Evolutionary conservation across 2,113 vertebrate species (phyloP), one percentile per base, ranked within the genome.

Genomic region (Stegostoma tigrinum): DNA sequence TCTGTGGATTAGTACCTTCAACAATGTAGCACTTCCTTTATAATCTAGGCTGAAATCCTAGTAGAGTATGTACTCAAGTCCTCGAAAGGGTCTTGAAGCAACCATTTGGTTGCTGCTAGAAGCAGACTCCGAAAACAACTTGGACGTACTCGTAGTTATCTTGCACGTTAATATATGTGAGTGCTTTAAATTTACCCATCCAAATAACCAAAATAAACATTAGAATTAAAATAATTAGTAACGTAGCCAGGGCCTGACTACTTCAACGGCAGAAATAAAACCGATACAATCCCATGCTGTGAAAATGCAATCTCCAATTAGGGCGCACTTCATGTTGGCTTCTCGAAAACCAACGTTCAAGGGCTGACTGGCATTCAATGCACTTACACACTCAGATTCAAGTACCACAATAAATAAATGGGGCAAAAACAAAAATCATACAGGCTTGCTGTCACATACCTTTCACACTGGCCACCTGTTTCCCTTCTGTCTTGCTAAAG

Each of bases 391-490:
- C 10, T 27, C 64, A 42, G 17, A 38, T 42, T 3, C n/a, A 5
- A 19, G 67, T 2, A 42, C 67, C 48, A 23, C 66, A 10, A 21
- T 52, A 70, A 19, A 27, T 67, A 70, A 45, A 91, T 2, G 17
- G 89, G 68, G 42, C 17, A 70, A 70, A 24, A 45, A 27, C 10
- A 27, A 1, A 72, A 42, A 52, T 72, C 21, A 2, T 10, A 24
- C 38, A 48, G 42, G 24, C 3, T 27, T 21, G 67, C 70, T 3
- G 52, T 27, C 17, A 21, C 96, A 96, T 93, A 99, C 99, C 99
- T 99, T 98, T 99, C 96, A 99, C 98, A 23, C 97, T 99, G 96
- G 99, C 99, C 96, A 99, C 99, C 96, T 99, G 98, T 96, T 98
- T 99, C 78, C 98, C 98, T 15, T 98, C 98, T 0, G 99, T 99